Conservation (phyloP, 2,113 vertebrate genomes). For the Phasianus colchicus region DNA sequence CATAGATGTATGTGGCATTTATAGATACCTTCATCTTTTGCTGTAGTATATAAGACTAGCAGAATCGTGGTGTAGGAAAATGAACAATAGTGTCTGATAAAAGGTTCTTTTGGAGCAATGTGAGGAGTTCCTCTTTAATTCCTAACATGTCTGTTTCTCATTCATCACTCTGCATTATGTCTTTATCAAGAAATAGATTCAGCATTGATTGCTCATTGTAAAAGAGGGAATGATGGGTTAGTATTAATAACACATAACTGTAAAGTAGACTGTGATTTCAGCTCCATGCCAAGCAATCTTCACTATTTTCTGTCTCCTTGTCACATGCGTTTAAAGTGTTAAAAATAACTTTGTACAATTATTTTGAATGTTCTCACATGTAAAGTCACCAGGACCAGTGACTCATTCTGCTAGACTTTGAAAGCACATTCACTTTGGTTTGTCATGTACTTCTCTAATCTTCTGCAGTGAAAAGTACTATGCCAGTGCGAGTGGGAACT, state of each 20-base stretch:
- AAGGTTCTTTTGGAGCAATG: not conserved
- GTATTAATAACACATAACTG: not conserved
- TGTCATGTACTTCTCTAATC: not conserved
- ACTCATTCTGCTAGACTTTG: not conserved
- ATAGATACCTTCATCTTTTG: not conserved
- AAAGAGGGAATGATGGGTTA: not conserved
- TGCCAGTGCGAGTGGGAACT: not conserved
- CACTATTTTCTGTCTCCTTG: not conserved
- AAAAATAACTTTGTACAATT: not conserved
- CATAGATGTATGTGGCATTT: not conserved
- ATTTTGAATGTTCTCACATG: not conserved
- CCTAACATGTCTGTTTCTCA: not conserved
- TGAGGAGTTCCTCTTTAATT: not conserved
- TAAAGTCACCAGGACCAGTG: not conserved
- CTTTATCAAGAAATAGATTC: not conserved
- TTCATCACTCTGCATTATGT: not conserved
- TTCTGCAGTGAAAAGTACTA: not conserved
- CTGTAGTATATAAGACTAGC: not conserved
- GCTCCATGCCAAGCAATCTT: not conserved
- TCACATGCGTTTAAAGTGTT: not conserved
- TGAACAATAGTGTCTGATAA: not conserved
- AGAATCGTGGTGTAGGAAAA: not conserved
- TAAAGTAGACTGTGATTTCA: not conserved
- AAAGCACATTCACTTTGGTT: not conserved
- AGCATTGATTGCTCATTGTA: not conserved